A percentile compares a stretch with the other conserved stretches of the same genome.
Conservation (phyloP, 2,888 invertebrate species). For the Andrena bicolor region DNA sequence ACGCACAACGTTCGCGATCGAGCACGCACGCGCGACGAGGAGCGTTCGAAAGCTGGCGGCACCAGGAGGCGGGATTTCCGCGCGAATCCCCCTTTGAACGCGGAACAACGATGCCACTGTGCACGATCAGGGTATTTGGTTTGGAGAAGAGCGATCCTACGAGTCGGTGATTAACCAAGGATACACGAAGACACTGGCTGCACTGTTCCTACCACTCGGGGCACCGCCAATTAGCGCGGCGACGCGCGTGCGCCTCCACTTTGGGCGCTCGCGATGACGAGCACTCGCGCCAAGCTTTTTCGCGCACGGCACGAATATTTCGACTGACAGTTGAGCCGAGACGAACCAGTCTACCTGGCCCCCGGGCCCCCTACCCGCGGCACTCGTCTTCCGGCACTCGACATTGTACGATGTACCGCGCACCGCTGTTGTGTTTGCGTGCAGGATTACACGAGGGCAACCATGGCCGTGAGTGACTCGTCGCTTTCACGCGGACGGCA, state of each 20-base stretch:
- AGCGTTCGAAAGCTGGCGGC: conserved; percentile 46
- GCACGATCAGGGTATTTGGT: neutral
- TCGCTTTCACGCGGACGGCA: conserved; percentile 14
- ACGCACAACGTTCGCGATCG: neutral
- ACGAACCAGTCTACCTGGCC: conserved; percentile 48
- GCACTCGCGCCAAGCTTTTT: conserved; percentile 45
- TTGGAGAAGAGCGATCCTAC: conserved; percentile 1
- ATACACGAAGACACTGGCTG: conserved; percentile 42
- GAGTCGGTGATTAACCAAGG: conserved; percentile 34
- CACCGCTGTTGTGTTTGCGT: conserved; percentile 17
- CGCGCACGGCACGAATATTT: conserved; percentile 59
- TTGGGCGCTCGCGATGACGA: neutral
- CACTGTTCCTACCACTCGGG: conserved; percentile 32
- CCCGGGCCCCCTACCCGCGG: conserved; percentile 20
- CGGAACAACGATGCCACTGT: neutral
- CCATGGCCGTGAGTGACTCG: conserved; percentile 17
- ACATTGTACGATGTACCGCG: conserved; percentile 44
- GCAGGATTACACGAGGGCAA: conserved; percentile 18
- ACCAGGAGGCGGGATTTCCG: conserved; percentile 6
- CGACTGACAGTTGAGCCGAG: conserved; percentile 55
- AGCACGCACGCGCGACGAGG: conserved; percentile 41
- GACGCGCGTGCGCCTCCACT: conserved; percentile 26
- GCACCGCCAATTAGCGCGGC: conserved; percentile 42
- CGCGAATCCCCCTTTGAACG: neutral
- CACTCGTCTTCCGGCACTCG: conserved; percentile 50